Percentiles rank a stretch among this genome's conserved stretches.
Conservation (phyloP, 2,113 vertebrate genomes). For the Phasianus colchicus region DNA sequence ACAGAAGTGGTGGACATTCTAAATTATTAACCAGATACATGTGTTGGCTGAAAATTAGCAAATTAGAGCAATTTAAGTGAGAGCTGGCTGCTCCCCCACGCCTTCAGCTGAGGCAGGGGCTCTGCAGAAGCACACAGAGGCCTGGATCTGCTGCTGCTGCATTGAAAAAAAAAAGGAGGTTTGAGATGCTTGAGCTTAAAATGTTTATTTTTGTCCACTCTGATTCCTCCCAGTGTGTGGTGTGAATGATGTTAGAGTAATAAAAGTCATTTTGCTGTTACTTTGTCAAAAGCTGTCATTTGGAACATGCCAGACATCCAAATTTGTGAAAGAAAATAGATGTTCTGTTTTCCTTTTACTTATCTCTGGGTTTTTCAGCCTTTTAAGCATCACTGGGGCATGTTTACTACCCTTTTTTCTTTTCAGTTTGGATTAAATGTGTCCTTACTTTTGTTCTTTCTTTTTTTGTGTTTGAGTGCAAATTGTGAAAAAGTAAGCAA, state of each 20-base stretch:
- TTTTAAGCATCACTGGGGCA: not conserved
- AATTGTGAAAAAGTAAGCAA: not conserved
- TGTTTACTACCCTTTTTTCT: not conserved
- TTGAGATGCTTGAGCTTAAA: not conserved
- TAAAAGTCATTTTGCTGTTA: not conserved
- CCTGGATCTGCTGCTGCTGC: not conserved
- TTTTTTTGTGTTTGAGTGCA: not conserved
- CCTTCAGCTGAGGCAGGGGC: not conserved
- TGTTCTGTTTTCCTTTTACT: not conserved
- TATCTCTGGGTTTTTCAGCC: not conserved
- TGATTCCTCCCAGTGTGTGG: not conserved
- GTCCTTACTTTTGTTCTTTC: not conserved
- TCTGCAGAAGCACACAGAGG: accelerated
- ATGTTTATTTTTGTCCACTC: not conserved
- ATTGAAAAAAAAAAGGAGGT: not conserved
- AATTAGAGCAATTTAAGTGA: not conserved
- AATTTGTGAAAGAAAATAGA: not conserved
- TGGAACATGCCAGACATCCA: not conserved
- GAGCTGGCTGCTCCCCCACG: not conserved
- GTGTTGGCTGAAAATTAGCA: conserved; percentile 6
- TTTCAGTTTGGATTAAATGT: not conserved
- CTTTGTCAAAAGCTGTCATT: not conserved
- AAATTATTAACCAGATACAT: conserved; percentile 36
- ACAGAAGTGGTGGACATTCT: not conserved
- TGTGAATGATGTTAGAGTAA: not conserved